Evolutionary conservation across 2,888 invertebrate species (phyloP).

Genomic region (Hirudinaria manillensis): DNA sequence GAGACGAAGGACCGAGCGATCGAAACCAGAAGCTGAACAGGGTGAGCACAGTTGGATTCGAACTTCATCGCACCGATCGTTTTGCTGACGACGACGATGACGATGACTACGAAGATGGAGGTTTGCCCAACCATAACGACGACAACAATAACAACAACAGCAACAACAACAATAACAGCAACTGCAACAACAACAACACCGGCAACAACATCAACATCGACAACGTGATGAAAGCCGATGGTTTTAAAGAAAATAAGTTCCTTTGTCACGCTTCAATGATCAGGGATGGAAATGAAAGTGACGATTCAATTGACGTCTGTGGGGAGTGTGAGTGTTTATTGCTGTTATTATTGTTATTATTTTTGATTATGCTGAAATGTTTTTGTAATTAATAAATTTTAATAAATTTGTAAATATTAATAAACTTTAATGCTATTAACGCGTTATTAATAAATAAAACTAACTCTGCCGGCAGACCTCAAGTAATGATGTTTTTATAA

Average conservation of each 20-base stretch:
- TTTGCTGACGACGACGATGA: not conserved
- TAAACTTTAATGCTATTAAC: too few relatives aligned
- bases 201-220: not conserved
- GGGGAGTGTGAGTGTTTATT: conserved; percentile 7
- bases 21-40: too few relatives aligned
- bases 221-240: conserved; percentile 14
- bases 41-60: not conserved
- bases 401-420: too few relatives aligned
- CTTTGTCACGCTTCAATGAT: too few relatives aligned
- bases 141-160: not conserved
- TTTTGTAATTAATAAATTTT: too few relatives aligned
- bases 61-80: not conserved
- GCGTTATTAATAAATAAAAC: too few relatives aligned
- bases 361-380: too few relatives aligned
- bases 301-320: conserved; percentile 15
- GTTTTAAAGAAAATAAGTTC: too few relatives aligned
- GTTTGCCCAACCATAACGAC: not conserved
- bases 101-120: not conserved
- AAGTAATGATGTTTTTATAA: too few relatives aligned
- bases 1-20: not conserved
- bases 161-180: not conserved
- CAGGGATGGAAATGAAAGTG: not conserved
- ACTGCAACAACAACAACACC: not conserved
- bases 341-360: not conserved
- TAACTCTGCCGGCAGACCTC: too few relatives aligned